These are phyloP conservation scores for Hyles vespertilio DNA, from an alignment of 1,140 invertebrate genomes.

Conservation along the genomic window DNA sequence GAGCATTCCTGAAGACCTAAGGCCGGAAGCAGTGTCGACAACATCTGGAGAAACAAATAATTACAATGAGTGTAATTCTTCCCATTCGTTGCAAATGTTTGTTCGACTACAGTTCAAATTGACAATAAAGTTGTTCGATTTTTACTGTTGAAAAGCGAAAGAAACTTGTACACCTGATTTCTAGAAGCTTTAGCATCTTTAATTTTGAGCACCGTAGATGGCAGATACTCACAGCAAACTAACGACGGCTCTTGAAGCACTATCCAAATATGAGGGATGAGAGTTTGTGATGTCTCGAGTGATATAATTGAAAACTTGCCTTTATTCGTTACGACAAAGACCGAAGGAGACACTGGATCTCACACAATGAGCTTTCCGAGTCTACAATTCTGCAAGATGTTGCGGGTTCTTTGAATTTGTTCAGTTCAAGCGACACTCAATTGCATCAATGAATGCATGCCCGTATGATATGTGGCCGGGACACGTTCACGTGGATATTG, in stretches of 20 bases:
- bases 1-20: conserved; percentile 28
- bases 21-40: conserved; percentile 34
- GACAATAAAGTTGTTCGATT: conserved; percentile 70
- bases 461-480: conserved; percentile 64
- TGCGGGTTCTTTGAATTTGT: conserved; percentile 62
- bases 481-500: conserved; percentile 58
- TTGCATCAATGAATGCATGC: conserved; percentile 57
- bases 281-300: conserved; percentile 61
- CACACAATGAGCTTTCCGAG: conserved; percentile 42
- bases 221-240: conserved; percentile 34
- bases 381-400: conserved; percentile 62
- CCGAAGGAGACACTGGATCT: conserved; percentile 38
- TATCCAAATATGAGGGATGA: conserved; percentile 63
- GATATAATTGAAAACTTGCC: conserved; percentile 65
- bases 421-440: conserved; percentile 56
- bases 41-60: conserved; percentile 33
- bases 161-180: conserved; percentile 59
- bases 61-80: conserved; percentile 38
- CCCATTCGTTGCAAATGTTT: conserved; percentile 29
- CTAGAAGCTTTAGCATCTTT: conserved; percentile 51
- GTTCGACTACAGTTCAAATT: conserved; percentile 40
- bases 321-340: conserved; percentile 33
- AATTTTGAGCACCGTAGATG: conserved; percentile 42
- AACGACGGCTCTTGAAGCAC: conserved; percentile 46
- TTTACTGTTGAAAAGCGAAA: conserved; percentile 55